Evolutionary conservation across 2,113 vertebrate genomes (phyloP), one percentile per base, ranked within the genome.

Genomic region (Burhinus bistriatus): DNA sequence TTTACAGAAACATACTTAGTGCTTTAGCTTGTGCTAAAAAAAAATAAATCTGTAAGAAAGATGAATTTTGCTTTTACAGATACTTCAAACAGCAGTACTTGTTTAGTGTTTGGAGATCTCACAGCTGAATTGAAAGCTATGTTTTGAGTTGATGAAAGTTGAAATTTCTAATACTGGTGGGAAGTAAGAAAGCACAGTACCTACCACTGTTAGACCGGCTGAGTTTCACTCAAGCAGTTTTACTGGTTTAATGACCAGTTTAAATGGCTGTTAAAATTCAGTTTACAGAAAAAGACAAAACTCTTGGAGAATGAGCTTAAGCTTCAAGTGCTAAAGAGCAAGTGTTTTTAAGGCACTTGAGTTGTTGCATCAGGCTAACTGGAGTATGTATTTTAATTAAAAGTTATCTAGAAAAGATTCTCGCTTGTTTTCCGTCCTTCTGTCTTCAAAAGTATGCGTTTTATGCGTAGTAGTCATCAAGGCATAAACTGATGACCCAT

Each of bases 291-390:
- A 19, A 88, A 62, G 5, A n/a, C 21, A 62, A 52, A 86, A 17
- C 15, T 42, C 1, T 52, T 49, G 14, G 12, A 79, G 34, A 69
- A 61, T 42, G 27, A 88, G 13, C 25, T 82, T 78, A 69, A 87
- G 21, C 16, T 65, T 25, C 3, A 17, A 0, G 0, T 52, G 13
- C 23, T 57, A n/a, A 69, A 57, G 47, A 76, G 18, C 2, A 0
- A 3, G 12, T 83, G 27, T 77, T 85, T 71, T 18, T 49, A 32
- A 64, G 19, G 29, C 11, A 9, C 13, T 52, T 58, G 5, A 71
- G 34, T 70, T 84, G 23, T 59, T 87, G 21, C 52, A 4, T 42
- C 59, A 55, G 36, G 36, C 10, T 58, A 52, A 21, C 15, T 21
- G 15, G 34, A 68, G 32, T 57, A 38, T 11, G 6, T 70, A 27